Conservation (phyloP, 2,113 vertebrate genomes). For the Myiozetetes cayanensis region DNA sequence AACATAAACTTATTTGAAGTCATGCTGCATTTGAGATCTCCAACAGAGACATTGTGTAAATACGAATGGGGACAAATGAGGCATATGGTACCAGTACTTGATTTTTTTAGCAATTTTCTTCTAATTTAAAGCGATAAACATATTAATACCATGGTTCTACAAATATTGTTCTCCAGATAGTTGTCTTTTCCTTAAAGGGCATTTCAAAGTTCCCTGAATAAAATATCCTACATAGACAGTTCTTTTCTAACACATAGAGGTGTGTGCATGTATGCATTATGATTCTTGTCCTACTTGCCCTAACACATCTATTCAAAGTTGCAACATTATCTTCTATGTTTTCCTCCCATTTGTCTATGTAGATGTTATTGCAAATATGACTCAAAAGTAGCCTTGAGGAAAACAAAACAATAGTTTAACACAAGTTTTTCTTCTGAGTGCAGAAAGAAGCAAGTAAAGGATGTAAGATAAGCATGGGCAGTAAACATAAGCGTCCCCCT, state of each 20-base stretch:
- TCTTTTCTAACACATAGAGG: neutral
- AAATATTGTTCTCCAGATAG: neutral
- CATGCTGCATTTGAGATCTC: neutral
- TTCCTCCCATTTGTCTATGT: neutral
- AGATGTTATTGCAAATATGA: neutral
- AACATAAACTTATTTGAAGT: neutral
- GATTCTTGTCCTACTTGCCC: neutral
- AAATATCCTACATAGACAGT: neutral
- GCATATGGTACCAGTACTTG: neutral
- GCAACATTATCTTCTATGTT: neutral
- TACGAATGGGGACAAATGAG: neutral
- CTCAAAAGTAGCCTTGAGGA: neutral
- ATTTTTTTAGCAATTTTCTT: neutral
- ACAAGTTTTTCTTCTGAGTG: neutral
- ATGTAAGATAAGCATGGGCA: neutral
- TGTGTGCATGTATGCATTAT: accelerated
- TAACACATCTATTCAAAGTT: neutral
- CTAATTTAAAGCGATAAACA: neutral
- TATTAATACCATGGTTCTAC: neutral
- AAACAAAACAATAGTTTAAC: neutral
- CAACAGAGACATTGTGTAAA: neutral
- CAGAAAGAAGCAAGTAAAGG: neutral
- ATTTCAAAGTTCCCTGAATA: neutral
- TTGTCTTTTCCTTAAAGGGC: accelerated
- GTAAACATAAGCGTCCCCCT: neutral